phyloP scores from a whole-genome alignment of 2,888 invertebrate species.

The Dryocosmus kuriphilus region DNA sequence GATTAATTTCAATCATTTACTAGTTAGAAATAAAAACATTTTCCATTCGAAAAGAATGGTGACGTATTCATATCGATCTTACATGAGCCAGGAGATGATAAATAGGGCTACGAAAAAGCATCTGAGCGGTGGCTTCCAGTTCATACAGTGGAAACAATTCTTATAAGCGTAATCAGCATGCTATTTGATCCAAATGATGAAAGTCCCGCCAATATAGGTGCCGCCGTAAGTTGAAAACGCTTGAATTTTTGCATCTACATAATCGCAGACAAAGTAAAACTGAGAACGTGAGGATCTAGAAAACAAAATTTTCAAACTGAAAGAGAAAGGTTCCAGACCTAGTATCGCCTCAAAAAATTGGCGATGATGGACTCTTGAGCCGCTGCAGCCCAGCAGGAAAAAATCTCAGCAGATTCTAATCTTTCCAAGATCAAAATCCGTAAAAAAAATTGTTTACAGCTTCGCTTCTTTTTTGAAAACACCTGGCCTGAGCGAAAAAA shows the following conservation, averaged over 20 bases:
- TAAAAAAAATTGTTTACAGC: too few relatives aligned
- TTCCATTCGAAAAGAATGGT: conserved; percentile 94
- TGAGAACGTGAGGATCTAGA: background rate
- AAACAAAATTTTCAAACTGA: too few relatives aligned
- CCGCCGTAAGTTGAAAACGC: conserved; percentile 87
- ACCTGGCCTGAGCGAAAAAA: too few relatives aligned
- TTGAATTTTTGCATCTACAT: conserved; percentile 32
- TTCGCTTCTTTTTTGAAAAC: too few relatives aligned
- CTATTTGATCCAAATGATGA: conserved; percentile 99
- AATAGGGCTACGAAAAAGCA: conserved; percentile 98
- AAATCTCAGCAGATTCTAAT: too few relatives aligned
- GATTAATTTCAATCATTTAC: background rate
- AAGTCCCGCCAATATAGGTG: conserved; percentile 99
- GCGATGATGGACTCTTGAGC: too few relatives aligned
- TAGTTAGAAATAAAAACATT: conserved; percentile 28
- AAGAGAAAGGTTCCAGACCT: too few relatives aligned
- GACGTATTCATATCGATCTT: conserved; percentile 99
- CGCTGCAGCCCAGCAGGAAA: too few relatives aligned
- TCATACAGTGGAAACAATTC: conserved; percentile 98
- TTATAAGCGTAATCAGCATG: conserved; percentile 99
- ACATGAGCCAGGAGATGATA: conserved; percentile 99
- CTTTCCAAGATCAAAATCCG: too few relatives aligned
- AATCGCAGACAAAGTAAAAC: conserved; percentile 1
- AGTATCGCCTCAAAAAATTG: too few relatives aligned
- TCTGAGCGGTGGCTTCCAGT: conserved; percentile 99